These are phyloP conservation scores for Campoplex nolae DNA, from an alignment of 2,888 invertebrate genomes.

Conservation along the genomic window DNA sequence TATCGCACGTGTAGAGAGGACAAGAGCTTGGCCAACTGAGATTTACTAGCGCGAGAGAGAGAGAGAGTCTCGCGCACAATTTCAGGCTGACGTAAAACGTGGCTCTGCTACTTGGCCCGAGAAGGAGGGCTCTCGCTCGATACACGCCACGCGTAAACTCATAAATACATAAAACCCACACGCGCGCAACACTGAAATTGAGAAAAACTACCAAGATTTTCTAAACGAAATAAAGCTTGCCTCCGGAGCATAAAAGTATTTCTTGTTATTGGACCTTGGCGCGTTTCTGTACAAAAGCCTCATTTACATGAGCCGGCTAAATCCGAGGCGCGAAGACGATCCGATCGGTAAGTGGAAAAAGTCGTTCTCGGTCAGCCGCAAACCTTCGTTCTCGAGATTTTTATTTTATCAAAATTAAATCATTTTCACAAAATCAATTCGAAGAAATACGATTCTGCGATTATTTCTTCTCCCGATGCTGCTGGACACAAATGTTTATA, in stretches of 20 bases:
- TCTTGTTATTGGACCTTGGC: not conserved
- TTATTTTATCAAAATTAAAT: too few relatives aligned
- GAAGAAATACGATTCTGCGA: too few relatives aligned
- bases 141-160: slow-evolving; percentile 8
- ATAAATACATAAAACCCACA: not conserved
- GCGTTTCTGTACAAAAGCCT: not conserved
- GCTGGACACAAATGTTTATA: too few relatives aligned
- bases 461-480: too few relatives aligned
- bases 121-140: slow-evolving; percentile 30
- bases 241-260: not conserved
- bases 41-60: not conserved
- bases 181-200: not conserved
- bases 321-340: not conserved
- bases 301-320: not conserved
- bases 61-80: slow-evolving; percentile 24
- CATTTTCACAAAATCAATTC: too few relatives aligned
- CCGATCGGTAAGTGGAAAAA: not conserved
- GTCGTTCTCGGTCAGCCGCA: not conserved
- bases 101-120: slow-evolving; percentile 56
- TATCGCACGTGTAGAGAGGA: slow-evolving; percentile 25
- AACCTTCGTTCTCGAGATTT: not conserved
- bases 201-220: slow-evolving; percentile 22
- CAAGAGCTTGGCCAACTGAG: slow-evolving; percentile 8
- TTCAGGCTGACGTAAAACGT: slow-evolving; percentile 56
- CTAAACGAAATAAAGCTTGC: not conserved